Percentiles rank a stretch among this genome's conserved stretches.
These are phyloP conservation scores for Ditylenchus weischeri DNA, from an alignment of 2,888 invertebrate genomes.

Conservation along the genomic window DNA sequence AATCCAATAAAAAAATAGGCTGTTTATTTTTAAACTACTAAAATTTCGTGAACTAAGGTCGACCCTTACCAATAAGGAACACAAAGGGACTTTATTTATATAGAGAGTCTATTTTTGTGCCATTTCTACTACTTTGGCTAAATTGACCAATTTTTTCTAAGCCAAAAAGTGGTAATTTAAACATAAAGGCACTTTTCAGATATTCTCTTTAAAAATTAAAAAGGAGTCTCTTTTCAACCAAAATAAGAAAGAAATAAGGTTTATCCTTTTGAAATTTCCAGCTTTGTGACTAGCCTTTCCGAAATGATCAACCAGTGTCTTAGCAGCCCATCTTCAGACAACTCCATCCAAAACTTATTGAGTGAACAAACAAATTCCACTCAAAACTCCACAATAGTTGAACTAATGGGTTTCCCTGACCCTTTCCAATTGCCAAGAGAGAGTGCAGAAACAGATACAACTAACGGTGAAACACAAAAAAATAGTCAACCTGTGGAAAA, in stretches of 20 bases:
- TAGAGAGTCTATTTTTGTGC: no score
- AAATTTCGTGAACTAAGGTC: no score
- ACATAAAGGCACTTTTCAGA: not conserved
- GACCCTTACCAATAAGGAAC: no score
- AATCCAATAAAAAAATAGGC: no score
- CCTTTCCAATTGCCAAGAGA: not conserved
- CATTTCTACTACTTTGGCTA: no score
- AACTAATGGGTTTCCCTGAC: not conserved
- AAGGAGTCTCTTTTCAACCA: not conserved
- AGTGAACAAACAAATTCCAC: not conserved
- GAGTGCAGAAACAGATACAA: no score
- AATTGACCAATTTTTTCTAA: no score
- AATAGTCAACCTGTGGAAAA: not conserved
- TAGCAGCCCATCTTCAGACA: not conserved
- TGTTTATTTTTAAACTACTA: no score
- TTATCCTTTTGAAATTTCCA: constrained; percentile 8
- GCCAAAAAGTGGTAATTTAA: no score
- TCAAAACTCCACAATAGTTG: not conserved
- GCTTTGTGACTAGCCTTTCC: constrained; percentile 28
- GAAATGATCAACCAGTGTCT: constrained; percentile 30
- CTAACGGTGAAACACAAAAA: no score
- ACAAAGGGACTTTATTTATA: no score
- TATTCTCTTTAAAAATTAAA: not conserved
- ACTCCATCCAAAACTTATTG: not conserved
- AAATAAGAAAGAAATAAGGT: not conserved